These are phyloP conservation scores for Trialeurodes vaporariorum DNA, from an alignment of 1,140 invertebrate species.

Conservation along the genomic window DNA sequence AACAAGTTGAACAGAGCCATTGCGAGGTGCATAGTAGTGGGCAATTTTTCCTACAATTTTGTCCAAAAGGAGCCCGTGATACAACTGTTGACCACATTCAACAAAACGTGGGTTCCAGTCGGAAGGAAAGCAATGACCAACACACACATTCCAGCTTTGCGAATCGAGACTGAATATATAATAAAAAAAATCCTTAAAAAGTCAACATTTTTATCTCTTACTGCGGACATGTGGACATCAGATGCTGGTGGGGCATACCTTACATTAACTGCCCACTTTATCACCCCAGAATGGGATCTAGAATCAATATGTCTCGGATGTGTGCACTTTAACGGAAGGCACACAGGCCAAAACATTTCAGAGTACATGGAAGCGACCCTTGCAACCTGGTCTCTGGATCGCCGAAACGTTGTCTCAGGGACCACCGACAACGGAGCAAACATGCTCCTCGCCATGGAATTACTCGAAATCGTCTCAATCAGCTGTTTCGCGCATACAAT, in stretches of 20 bases:
- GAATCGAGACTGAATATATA: not conserved
- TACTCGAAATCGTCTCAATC: not conserved
- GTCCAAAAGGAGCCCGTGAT: not conserved
- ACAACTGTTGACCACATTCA: not conserved
- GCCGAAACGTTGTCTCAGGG: not conserved
- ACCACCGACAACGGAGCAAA: not conserved
- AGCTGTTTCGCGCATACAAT: not conserved
- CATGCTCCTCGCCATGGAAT: not conserved
- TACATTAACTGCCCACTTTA: not conserved
- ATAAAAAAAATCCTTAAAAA: not conserved
- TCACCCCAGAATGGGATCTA: not conserved
- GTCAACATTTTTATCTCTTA: not conserved
- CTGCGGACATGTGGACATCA: not conserved
- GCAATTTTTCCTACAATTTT: not conserved
- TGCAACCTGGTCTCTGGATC: not conserved
- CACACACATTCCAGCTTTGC: not conserved
- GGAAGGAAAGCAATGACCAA: not conserved
- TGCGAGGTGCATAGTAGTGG: not conserved
- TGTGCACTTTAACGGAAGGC: not conserved
- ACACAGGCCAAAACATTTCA: not conserved
- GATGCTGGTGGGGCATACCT: not conserved
- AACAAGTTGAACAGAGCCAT: not conserved
- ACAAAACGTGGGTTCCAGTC: not conserved
- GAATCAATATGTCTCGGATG: not conserved
- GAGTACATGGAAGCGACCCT: not conserved